Evolutionary conservation across 1,140 invertebrate species (phyloP), one percentile per base, ranked within the genome.

Genomic region (Eriosoma lanigerum): DNA sequence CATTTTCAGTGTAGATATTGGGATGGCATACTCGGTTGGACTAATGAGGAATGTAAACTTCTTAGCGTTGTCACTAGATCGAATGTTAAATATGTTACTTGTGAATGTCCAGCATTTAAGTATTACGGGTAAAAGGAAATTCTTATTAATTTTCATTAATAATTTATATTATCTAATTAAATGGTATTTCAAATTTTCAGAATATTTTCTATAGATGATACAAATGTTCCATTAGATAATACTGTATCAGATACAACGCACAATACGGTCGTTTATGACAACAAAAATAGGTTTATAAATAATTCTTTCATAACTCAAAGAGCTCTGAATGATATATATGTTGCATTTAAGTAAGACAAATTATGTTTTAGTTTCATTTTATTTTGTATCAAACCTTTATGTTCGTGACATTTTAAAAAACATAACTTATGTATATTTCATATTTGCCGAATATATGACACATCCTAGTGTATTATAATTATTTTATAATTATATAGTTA

Each of bases 91-190:
- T 78, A 19, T 48, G 75, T 9, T 26, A 62, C 3, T 3, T 78
- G 75, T 48, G 75, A 78, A 78, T 78, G 75, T 48, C 75, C 75
- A 26, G 56, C 32, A 48, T 78, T 78, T 60, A 78, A 78, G 48
- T 78, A 60, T 29, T 78, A 78, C 9, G 56, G 75, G 75, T 78
- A 60, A 78, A 4, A 38, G 32, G 3, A 38, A 3, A 38, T 38
- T 8, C 3, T 8, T 8, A 38, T 38, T 38, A 8, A 38, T n/a
- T n/a, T n/a, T n/a, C n/a, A n/a, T 38, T 38, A 38, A 38, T 38
- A 38, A 38, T 38, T 38, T 38, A 38, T 38, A 38, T n/a, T n/a
- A n/a, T n/a, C n/a, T n/a, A 38, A 38, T 38, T 8, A 38, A 38
- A 4, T 38, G 17, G 6, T 26, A 58, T 58, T 5, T 13, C 4